Evolutionary conservation across 2,888 invertebrate species (phyloP), one percentile per base, ranked within the genome.

Genomic region (Hirtodrosophila duncani): DNA sequence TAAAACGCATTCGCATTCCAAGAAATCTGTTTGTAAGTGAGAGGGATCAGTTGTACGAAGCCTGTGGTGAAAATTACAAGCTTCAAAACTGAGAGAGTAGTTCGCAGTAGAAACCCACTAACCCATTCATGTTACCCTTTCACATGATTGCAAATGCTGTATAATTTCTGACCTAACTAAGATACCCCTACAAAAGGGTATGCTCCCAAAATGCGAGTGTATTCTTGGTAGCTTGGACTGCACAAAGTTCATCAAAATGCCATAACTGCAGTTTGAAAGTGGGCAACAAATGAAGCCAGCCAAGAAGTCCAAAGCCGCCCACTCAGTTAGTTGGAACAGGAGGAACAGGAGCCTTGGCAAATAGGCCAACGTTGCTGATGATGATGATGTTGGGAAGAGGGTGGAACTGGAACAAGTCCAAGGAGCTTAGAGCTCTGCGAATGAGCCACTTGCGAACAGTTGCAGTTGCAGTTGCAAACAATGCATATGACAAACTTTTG

Each of bases 401-500:
- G 9, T 9, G 8, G 29, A 17, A 13, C n/a, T 6, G 17, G 14
- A 5, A 16, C 8, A 33, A 31, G 14, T n/a, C n/a, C n/a, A 36
- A 13, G 24, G 33, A 39, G 59, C 31, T 14, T 45, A n/a, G 11
- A 46, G 59, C 43, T 60, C 18, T 56, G 56, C 44, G 77, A 71
- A 57, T 49, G 68, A 49, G 69, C 57, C 78, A 71, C 78, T 77
- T 58, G 65, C 36, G 62, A 43, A 38, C 63, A 46, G 43, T 67
- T 66, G n/a, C n/a, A n/a, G n/a, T 48, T 67, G 49, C 63, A 64
- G 41, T 53, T 14, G 41, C 39, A 55, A 77, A 74, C 72, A 74
- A 74, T 81, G 81, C 74, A 81, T 75, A 81, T 75, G 75, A 81
- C 82, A 75, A 75, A 75, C 77, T 75, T 75, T 75, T 81, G 80